Conservation (phyloP, 92 coral and sea anemone genomes). For the Palythoa grandiflora region DNA sequence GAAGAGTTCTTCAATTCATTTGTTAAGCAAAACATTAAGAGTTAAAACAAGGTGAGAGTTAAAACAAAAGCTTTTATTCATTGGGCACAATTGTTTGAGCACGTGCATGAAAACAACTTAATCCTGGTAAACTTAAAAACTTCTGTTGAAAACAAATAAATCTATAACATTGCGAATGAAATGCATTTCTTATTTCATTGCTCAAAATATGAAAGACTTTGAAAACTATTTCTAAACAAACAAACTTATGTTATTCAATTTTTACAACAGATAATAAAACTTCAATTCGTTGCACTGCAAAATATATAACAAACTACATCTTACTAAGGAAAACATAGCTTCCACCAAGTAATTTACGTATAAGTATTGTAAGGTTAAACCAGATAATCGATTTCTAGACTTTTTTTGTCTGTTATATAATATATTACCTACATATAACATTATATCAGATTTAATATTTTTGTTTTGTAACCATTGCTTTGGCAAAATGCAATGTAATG, state of each 20-base stretch:
- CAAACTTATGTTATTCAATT: background rate
- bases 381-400: constrained; percentile 23
- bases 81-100: background rate
- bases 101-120: constrained; percentile 5
- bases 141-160: background rate
- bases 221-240: background rate
- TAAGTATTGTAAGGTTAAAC: constrained; percentile 21
- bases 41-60: background rate
- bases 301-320: background rate
- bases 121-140: constrained; percentile 2
- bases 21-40: background rate
- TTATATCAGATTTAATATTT: background rate
- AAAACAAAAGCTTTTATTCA: constrained; percentile 18
- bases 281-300: constrained; percentile 5
- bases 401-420: background rate
- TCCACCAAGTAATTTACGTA: constrained; percentile 19
- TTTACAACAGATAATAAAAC: constrained; percentile 11
- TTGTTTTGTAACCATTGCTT: constrained; percentile 14
- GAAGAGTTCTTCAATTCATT: constrained; percentile 29
- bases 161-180: background rate
- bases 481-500: constrained; percentile 28
- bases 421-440: background rate
- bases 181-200: constrained; percentile 4
- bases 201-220: constrained; percentile 6
- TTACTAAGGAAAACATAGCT: constrained; percentile 11